These are phyloP conservation scores for Clivina fossor DNA, from an alignment of 2,888 invertebrate species.

Conservation along the genomic window DNA sequence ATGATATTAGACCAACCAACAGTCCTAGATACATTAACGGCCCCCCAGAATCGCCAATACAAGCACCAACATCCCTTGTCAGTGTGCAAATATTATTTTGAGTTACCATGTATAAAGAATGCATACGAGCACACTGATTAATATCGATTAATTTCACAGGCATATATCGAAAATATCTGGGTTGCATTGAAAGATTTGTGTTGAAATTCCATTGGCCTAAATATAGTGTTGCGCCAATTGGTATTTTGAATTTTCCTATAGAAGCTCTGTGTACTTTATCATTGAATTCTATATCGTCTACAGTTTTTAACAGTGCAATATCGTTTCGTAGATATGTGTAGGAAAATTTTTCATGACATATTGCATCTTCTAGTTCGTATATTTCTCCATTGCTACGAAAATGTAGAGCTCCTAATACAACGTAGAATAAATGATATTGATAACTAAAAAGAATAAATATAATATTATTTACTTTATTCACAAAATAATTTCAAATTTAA, in stretches of 20 bases:
- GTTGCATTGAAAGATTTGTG: background rate
- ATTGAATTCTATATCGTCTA: background rate
- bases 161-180: background rate
- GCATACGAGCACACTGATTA: background rate
- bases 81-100: background rate
- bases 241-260: background rate
- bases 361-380: background rate
- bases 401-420: conserved; percentile 1
- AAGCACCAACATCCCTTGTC: background rate
- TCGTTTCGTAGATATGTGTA: conserved; percentile 1
- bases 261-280: background rate
- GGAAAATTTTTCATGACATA: conserved; percentile 7
- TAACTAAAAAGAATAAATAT: conserved; percentile 9
- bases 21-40: background rate
- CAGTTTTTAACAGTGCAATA: conserved; percentile 4
- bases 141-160: background rate
- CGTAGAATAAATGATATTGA: conserved; percentile 7
- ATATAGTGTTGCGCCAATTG: background rate
- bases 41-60: conserved; percentile 15
- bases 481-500: too few relatives aligned
- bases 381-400: background rate
- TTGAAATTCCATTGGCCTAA: conserved; percentile 6
- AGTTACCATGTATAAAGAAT: background rate
- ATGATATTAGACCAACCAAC: conserved; percentile 11
- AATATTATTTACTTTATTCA: too few relatives aligned